These are phyloP conservation scores for Nebria ingens DNA, from an alignment of 1,140 invertebrate genomes.

Conservation along the genomic window DNA sequence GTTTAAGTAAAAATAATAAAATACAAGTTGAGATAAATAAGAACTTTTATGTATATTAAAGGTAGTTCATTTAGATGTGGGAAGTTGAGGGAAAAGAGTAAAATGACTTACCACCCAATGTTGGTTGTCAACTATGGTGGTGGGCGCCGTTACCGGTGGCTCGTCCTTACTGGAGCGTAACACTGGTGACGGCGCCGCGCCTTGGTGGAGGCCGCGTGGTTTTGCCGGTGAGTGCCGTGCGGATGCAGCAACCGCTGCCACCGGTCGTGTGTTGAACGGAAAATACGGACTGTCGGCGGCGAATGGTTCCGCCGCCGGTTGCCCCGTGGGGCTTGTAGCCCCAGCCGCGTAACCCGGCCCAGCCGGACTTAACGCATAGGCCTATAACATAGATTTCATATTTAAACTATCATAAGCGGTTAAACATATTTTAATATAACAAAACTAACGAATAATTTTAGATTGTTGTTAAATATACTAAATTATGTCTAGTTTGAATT, in stretches of 20 bases:
- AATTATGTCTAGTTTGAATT: too few relatives aligned
- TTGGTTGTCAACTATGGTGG: slow-evolving; percentile 26
- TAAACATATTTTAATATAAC: too few relatives aligned
- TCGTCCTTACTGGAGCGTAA: slow-evolving; percentile 22
- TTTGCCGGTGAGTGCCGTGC: slow-evolving; percentile 30
- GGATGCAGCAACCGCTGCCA: not conserved
- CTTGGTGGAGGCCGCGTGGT: slow-evolving; percentile 15
- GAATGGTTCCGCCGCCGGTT: slow-evolving; percentile 28
- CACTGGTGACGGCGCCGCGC: slow-evolving; percentile 16
- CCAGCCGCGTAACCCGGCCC: slow-evolving; percentile 32
- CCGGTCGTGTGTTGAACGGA: slow-evolving; percentile 30
- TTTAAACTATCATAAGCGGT: too few relatives aligned
- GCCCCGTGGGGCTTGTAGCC: slow-evolving; percentile 28
- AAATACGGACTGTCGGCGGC: slow-evolving; percentile 33
- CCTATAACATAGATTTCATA: too few relatives aligned
- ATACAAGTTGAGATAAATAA: not conserved
- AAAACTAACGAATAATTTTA: too few relatives aligned
- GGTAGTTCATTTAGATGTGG: not conserved
- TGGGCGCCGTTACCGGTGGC: slow-evolving; percentile 24
- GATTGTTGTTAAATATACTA: too few relatives aligned
- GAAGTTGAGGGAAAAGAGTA: not conserved
- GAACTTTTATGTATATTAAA: not conserved
- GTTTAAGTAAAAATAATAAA: not conserved
- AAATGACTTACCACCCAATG: slow-evolving; percentile 32
- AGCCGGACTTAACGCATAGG: slow-evolving; percentile 33